Evolutionary conservation across 2,113 vertebrate genomes (phyloP).

Genomic region (Prietella phreatophila): DNA sequence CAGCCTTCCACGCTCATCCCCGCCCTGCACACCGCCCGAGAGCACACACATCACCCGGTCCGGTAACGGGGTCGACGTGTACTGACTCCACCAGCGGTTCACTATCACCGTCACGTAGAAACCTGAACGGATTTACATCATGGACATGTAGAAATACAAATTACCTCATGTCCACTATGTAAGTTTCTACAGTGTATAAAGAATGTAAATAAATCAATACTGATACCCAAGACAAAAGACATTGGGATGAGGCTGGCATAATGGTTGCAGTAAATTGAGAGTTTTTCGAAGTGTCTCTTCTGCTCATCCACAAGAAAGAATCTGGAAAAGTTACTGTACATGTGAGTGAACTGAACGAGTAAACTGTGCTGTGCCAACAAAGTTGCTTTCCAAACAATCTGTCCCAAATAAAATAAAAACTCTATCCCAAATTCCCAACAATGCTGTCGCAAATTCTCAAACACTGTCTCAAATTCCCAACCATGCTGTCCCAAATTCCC

Average conservation of each 20-base stretch:
- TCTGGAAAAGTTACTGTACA: slow-evolving; percentile 61
- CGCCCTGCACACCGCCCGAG: slow-evolving; percentile 79
- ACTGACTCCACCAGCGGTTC: slow-evolving; percentile 94
- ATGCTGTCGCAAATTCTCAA: not conserved
- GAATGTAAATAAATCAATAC: not conserved
- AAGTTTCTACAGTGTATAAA: not conserved
- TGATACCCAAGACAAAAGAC: slow-evolving; percentile 85
- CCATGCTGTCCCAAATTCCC: no score
- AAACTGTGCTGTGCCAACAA: not conserved
- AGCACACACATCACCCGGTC: slow-evolving; percentile 85
- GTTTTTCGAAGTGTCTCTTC: slow-evolving; percentile 87
- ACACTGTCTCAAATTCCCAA: not conserved
- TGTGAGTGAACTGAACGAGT: not conserved
- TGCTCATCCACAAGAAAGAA: slow-evolving; percentile 78
- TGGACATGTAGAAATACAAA: not conserved
- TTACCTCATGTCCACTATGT: not conserved
- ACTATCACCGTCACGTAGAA: slow-evolving; percentile 93
- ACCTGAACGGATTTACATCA: slow-evolving; percentile 65
- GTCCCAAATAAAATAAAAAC: not conserved
- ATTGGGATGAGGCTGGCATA: slow-evolving; percentile 90
- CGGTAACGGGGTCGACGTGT: slow-evolving; percentile 83
- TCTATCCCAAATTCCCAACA: not conserved
- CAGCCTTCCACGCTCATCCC: slow-evolving; percentile 82
- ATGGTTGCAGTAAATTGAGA: slow-evolving; percentile 89
- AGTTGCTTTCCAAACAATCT: not conserved